Evolutionary conservation across 2,888 invertebrate species (phyloP).

Genomic region (Camponotus fellah): DNA sequence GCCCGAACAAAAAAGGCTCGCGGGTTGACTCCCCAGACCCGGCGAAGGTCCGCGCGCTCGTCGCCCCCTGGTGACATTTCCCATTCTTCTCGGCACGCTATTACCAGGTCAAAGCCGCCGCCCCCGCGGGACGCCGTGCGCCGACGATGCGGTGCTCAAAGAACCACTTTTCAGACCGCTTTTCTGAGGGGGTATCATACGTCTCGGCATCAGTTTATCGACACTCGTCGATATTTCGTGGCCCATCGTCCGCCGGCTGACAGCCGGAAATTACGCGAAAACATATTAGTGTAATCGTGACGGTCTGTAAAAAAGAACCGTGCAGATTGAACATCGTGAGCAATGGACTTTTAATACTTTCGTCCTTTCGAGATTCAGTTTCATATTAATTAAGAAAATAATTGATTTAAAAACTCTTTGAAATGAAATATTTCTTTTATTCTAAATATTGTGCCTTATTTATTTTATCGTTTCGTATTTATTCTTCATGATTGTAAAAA

Average conservation of each 20-base stretch:
- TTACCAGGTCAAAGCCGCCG: constrained; percentile 85
- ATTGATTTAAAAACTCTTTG: not conserved
- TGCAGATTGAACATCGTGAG: not conserved
- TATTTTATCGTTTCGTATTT: not conserved
- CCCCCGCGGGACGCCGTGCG: constrained; percentile 84
- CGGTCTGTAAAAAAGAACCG: not conserved
- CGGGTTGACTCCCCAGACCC: constrained; percentile 77
- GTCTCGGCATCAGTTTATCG: constrained; percentile 46
- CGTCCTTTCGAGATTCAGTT: not conserved
- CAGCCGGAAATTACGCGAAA: constrained; percentile 40
- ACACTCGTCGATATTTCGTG: constrained; percentile 50
- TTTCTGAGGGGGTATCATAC: constrained; percentile 63
- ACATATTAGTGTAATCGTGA: not conserved
- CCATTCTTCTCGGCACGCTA: constrained; percentile 86
- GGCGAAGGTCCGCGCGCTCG: constrained; percentile 70
- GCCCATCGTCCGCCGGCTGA: constrained; percentile 16
- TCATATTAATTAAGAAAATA: not conserved
- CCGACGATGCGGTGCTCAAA: constrained; percentile 71
- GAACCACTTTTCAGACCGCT: constrained; percentile 76
- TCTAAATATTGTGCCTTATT: constrained; percentile 27
- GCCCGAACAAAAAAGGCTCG: constrained; percentile 78
- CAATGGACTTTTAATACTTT: not conserved
- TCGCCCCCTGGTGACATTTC: constrained; percentile 86
- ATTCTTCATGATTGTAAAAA: not conserved
- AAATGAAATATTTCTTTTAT: not conserved